Conservation (phyloP, 2,888 invertebrate genomes). For the Machimus atricapillus region DNA sequence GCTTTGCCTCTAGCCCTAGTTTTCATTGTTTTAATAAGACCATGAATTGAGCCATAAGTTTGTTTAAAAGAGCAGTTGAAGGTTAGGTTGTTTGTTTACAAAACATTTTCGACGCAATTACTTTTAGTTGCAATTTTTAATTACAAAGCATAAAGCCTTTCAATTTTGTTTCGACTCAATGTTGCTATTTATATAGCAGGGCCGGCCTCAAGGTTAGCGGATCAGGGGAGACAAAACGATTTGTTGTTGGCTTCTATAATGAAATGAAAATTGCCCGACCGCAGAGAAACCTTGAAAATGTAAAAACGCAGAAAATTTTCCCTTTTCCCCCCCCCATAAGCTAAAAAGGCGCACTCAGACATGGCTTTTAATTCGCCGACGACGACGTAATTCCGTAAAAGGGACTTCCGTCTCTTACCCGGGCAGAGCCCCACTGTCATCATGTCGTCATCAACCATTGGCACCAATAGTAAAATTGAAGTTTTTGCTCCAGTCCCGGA, state of each 20-base stretch:
- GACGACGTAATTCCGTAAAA: neutral
- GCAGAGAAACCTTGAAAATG: neutral
- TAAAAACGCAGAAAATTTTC: neutral
- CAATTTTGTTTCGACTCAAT: neutral
- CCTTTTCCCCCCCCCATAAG: neutral
- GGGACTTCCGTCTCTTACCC: neutral
- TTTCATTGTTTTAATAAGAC: neutral
- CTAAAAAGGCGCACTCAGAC: neutral
- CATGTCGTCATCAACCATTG: neutral
- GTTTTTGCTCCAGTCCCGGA: neutral
- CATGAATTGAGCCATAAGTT: neutral
- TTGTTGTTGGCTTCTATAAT: neutral
- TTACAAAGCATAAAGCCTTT: neutral
- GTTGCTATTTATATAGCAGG: neutral
- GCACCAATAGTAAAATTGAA: neutral
- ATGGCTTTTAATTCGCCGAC: neutral
- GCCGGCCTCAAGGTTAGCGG: neutral
- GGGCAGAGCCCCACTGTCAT: neutral
- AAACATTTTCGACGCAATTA: neutral
- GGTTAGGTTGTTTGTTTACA: neutral
- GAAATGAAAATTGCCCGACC: neutral
- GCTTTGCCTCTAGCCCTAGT: neutral
- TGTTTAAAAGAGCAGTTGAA: neutral
- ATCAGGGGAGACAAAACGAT: neutral
- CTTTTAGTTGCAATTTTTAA: neutral